Base-by-base conservation (phyloP, 2,113 vertebrate species). In the Cervus canadensis region DNA sequence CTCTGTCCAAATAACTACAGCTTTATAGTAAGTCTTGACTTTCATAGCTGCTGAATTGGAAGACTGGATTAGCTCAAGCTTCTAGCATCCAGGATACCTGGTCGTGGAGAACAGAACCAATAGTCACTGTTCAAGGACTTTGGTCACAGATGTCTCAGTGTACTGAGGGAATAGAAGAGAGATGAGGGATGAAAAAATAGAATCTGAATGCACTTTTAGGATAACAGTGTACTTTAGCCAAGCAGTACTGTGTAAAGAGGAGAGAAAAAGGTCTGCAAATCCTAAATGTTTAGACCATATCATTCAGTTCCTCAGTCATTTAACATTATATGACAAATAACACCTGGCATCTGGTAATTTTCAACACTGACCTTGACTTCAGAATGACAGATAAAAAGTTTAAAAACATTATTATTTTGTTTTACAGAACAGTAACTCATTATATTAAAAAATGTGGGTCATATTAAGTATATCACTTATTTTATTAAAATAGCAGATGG, bases 1-100 rank as follows among this genome's bases (percentile, higher is more conserved):
- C 33, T 74, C 48, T 45, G 1, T 93, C 33, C 50, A 81, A 90
- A 57, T 91, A 96, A n/a, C 12, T 25, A 81, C 17, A 83, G 23
- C 13, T 98, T 84, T 64, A 43, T n/a, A 56, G 36, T 85, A 84
- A 62, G 26, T 81, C 28, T 95, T 50, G 50, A 94, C 30, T 57
- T 92, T 86, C 50, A 64, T 17, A 94, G n/a, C 12, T 88, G 40
- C 40, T 25, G 54, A 79, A 23, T 8, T 59, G 6, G 23, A 90
- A 97, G 50, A 45, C 15, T 67, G 79, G 9, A 59, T 82, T 74
- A 90, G 56, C 17, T 57, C 60, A 87, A 28, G 57, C 6, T 19
- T 78, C 25, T 14, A 86, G 43, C 54, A 74, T 78, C 8, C 19
- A 56, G 8, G 26, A 76, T 30, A 67, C 21, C 25, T 43, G 6